phyloP scores from a whole-genome alignment of 2,113 vertebrate genomes.

The Pterophyllum scalare region DNA sequence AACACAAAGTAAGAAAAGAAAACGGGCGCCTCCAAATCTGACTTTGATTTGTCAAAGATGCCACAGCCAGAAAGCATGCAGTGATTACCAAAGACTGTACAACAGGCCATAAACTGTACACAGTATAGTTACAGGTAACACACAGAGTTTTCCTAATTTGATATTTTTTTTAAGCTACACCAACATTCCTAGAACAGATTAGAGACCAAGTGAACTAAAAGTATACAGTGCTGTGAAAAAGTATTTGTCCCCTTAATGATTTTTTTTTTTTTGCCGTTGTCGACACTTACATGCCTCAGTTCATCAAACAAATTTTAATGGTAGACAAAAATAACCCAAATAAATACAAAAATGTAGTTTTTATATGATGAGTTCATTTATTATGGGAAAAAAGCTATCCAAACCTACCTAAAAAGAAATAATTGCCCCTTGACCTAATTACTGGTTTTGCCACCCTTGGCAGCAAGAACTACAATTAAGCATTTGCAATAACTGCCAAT shows the following conservation, averaged over 20 bases:
- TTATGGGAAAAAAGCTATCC: background rate
- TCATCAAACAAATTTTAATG: background rate
- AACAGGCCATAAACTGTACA: conserved; percentile 33
- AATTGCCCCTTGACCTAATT: background rate
- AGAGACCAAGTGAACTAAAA: conserved; percentile 7
- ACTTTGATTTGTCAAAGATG: conserved; percentile 69
- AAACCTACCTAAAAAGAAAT: background rate
- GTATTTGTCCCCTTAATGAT: background rate
- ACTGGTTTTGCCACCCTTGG: background rate
- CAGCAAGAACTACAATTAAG: background rate
- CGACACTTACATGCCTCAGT: background rate
- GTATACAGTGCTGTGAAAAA: conserved; percentile 4
- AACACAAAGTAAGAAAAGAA: conserved; percentile 55
- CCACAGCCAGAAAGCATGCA: conserved; percentile 83
- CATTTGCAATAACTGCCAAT: background rate
- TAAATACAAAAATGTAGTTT: too few species aligned
- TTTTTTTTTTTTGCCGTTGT: background rate
- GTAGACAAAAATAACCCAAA: background rate
- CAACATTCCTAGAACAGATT: conserved; percentile 10
- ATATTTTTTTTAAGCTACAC: background rate
- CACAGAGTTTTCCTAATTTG: background rate
- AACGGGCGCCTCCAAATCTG: conserved; percentile 63
- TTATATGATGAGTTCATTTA: background rate
- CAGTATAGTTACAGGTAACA: conserved; percentile 21
- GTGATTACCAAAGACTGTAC: conserved; percentile 78